These are phyloP conservation scores for Amphimallon solstitiale DNA, from an alignment of 2,888 invertebrate genomes.

Conservation along the genomic window DNA sequence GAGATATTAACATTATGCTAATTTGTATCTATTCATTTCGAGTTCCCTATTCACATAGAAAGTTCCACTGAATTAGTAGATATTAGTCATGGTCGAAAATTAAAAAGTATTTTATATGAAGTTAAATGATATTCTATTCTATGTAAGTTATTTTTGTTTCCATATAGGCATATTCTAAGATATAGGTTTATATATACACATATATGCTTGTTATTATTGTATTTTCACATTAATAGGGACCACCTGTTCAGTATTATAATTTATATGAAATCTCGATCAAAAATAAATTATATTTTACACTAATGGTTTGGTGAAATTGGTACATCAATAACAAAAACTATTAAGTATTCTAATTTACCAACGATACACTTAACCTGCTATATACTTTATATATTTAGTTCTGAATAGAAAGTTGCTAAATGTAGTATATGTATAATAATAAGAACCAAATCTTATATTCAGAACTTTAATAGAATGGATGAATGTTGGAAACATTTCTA, in stretches of 20 bases:
- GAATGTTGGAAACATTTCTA: too few relatives aligned
- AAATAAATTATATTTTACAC: background rate
- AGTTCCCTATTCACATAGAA: conserved; percentile 34
- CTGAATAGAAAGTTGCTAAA: conserved; percentile 13
- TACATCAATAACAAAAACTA: background rate
- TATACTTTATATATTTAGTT: background rate
- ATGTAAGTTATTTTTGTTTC: conserved; percentile 30
- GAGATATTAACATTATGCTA: conserved; percentile 40
- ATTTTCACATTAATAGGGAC: background rate
- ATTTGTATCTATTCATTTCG: conserved; percentile 36
- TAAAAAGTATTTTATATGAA: conserved; percentile 32
- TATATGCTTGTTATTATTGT: background rate
- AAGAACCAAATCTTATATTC: too few relatives aligned
- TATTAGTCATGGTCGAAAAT: conserved; percentile 34
- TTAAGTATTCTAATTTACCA: background rate
- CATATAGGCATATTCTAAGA: background rate
- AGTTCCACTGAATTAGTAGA: conserved; percentile 35
- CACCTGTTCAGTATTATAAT: conserved; percentile 1
- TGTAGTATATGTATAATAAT: background rate
- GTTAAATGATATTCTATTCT: conserved; percentile 35
- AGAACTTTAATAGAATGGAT: too few relatives aligned
- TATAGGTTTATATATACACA: too few relatives aligned
- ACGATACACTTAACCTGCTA: background rate
- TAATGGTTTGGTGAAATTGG: background rate
- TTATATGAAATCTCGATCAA: background rate